A percentile compares a stretch with the other conserved stretches of the same genome.
phyloP scores from a whole-genome alignment of 2,888 invertebrate species.

The Heliconius hortense region DNA sequence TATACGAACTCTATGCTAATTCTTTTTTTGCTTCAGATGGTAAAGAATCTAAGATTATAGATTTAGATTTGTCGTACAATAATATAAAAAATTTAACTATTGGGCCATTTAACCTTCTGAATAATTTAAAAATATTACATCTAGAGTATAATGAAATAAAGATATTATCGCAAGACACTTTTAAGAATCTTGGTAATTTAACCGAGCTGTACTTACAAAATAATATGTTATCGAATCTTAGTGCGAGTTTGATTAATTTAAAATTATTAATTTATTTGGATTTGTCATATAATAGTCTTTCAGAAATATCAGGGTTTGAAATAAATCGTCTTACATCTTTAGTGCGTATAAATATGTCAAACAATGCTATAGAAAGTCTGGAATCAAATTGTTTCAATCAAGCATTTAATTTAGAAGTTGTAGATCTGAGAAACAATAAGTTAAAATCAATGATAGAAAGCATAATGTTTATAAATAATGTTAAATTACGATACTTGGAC shows the following conservation, averaged over 20 bases:
- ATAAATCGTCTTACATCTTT: conserved; percentile 56
- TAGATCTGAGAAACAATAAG: conserved; percentile 64
- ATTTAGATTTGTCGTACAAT: conserved; percentile 63
- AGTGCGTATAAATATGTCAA: conserved; percentile 58
- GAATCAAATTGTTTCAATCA: conserved; percentile 63
- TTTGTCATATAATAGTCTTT: conserved; percentile 58
- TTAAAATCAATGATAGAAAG: conserved; percentile 57
- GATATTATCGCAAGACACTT: conserved; percentile 54
- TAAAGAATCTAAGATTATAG: conserved; percentile 45
- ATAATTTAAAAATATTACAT: conserved; percentile 53
- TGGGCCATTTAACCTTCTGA: conserved; percentile 50
- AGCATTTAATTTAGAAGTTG: conserved; percentile 51
- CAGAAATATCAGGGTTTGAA: conserved; percentile 57
- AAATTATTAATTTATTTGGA: conserved; percentile 56
- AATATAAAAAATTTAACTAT: conserved; percentile 49
- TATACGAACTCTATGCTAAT: conserved; percentile 50
- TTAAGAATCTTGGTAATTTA: conserved; percentile 53
- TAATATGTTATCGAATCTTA: conserved; percentile 58
- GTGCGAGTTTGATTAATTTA: conserved; percentile 57
- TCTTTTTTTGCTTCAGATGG: conserved; percentile 52
- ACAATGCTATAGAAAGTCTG: conserved; percentile 58
- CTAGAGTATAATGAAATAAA: conserved; percentile 58
- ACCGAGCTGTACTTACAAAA: conserved; percentile 52
- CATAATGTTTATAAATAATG: conserved; percentile 59
- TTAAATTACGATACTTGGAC: conserved; percentile 55